Percentiles rank a stretch among this genome's conserved stretches.
These are phyloP conservation scores for Sapayoa aenigma DNA, from an alignment of 2,113 vertebrate genomes.

Conservation along the genomic window DNA sequence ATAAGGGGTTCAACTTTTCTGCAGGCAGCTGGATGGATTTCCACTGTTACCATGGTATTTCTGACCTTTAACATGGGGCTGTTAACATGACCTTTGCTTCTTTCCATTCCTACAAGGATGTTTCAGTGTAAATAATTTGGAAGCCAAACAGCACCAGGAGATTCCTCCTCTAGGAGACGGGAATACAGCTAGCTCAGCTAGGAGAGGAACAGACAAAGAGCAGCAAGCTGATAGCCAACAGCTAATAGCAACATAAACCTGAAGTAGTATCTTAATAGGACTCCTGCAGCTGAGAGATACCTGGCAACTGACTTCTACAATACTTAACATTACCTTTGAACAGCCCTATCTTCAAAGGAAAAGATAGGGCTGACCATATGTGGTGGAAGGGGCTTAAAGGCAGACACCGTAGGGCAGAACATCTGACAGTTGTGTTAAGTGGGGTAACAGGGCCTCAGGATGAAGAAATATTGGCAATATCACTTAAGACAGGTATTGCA, in stretches of 20 bases:
- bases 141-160: constrained; percentile 23
- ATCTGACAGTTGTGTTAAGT: neutral
- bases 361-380: neutral
- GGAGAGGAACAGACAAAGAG: neutral
- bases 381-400: neutral
- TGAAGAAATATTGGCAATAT: constrained; percentile 8
- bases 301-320: neutral
- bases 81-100: constrained; percentile 48
- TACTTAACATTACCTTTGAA: neutral
- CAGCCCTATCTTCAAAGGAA: neutral
- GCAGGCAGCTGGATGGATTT: constrained; percentile 27
- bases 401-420: neutral
- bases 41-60: constrained; percentile 33
- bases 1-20: neutral
- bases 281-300: neutral
- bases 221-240: neutral
- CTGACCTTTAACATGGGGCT: constrained; percentile 43
- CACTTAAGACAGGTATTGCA: neutral
- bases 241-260: neutral
- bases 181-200: neutral
- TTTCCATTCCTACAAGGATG: constrained; percentile 48
- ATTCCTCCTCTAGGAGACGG: neutral
- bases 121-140: constrained; percentile 42
- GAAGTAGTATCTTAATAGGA: neutral
- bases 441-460: neutral